Percentiles rank a stretch among this genome's conserved stretches.
phyloP scores from a whole-genome alignment of 2,888 invertebrate species.

The Drosophila subquinaria region DNA sequence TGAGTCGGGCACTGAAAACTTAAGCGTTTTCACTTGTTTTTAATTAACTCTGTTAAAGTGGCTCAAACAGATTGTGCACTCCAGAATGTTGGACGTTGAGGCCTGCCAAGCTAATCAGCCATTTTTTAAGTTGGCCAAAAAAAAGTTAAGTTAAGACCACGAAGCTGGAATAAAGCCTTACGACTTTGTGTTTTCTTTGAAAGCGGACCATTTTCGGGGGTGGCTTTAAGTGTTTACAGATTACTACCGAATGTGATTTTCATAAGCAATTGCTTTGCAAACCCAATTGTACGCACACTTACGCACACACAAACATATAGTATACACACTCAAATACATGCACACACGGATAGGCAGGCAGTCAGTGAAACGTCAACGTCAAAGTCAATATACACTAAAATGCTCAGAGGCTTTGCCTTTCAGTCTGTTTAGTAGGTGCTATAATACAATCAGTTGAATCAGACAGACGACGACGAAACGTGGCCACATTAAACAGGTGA shows the following conservation, averaged over 20 bases:
- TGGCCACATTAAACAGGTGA: conserved; percentile 72
- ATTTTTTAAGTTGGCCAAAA: conserved; percentile 9
- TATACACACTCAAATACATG: conserved; percentile 2
- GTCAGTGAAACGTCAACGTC: conserved; percentile 66
- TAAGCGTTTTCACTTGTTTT: conserved; percentile 26
- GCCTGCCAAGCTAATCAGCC: conserved; percentile 45
- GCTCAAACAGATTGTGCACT: conserved; percentile 43
- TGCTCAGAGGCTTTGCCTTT: conserved; percentile 35
- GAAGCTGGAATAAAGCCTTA: background rate
- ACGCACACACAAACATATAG: conserved; percentile 5
- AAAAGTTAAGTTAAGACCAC: conserved; percentile 3
- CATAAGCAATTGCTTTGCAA: conserved; percentile 40
- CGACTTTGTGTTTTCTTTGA: conserved; percentile 4
- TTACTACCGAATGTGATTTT: conserved; percentile 48
- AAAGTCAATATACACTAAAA: conserved; percentile 68
- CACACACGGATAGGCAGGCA: conserved; percentile 27
- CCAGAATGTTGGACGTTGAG: conserved; percentile 37
- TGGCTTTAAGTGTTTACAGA: conserved; percentile 41
- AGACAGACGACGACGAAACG: conserved; percentile 71
- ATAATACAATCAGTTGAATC: conserved; percentile 74
- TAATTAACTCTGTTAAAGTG: conserved; percentile 63
- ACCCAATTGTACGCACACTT: conserved; percentile 9
- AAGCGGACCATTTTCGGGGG: background rate
- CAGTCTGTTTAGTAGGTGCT: conserved; percentile 58
- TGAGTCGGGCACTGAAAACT: background rate